phyloP scores from a whole-genome alignment of 2,888 invertebrate species.

The Watsonalla cultraria region DNA sequence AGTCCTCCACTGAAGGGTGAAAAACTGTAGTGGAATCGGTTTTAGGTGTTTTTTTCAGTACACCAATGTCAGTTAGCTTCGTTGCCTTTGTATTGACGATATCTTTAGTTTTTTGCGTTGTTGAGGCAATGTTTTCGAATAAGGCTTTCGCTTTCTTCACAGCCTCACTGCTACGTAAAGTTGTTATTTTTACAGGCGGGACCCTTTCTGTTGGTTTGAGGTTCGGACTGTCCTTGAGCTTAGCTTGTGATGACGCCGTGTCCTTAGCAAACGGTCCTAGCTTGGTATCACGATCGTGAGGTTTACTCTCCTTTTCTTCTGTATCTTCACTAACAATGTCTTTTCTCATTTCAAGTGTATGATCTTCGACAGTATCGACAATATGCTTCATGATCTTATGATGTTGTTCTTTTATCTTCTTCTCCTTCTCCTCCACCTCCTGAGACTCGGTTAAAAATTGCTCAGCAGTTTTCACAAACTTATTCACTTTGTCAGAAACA shows the following conservation, averaged over 20 bases:
- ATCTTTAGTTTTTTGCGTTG: conserved; percentile 48
- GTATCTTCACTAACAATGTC: conserved; percentile 12
- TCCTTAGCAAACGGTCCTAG: conserved; percentile 37
- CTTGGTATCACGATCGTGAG: conserved; percentile 25
- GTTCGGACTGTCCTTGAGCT: conserved; percentile 40
- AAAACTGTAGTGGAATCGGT: conserved; percentile 38
- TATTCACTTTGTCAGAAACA: conserved; percentile 82
- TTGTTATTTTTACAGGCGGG: conserved; percentile 56
- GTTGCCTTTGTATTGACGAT: conserved; percentile 38
- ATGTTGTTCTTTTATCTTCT: conserved; percentile 62
- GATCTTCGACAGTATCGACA: conserved; percentile 43
- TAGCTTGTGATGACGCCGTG: conserved; percentile 42
- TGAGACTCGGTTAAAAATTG: conserved; percentile 62
- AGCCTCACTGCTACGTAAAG: conserved; percentile 80
- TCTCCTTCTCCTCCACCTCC: conserved; percentile 55
- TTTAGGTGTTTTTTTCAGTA: conserved; percentile 54
- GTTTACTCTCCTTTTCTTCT: conserved; percentile 14
- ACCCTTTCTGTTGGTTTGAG: conserved; percentile 39
- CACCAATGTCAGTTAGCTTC: conserved; percentile 72
- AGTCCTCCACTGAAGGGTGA: conserved; percentile 41
- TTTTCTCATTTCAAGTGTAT: conserved; percentile 23
- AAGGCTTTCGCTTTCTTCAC: conserved; percentile 84
- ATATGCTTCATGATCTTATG: conserved; percentile 64
- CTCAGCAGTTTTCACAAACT: conserved; percentile 81
- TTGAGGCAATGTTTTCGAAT: conserved; percentile 82